phyloP scores from a whole-genome alignment of 37 sponge, comb jelly and placozoan species.

The Mnemiopsis leidyi region DNA sequence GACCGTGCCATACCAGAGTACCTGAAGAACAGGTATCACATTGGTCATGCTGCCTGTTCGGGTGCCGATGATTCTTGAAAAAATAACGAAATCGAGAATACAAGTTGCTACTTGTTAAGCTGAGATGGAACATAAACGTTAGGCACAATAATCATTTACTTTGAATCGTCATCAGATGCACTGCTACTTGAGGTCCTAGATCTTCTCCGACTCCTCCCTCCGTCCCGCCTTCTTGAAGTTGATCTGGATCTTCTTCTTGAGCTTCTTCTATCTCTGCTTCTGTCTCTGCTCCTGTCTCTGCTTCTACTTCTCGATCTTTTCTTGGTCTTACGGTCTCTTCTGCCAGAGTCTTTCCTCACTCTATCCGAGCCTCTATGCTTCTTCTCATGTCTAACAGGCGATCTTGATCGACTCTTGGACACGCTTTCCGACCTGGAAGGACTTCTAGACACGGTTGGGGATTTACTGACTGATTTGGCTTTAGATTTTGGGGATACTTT shows the following conservation, averaged over 20 bases:
- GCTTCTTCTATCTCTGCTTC: conserved; percentile 3
- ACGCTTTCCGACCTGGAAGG: neutral
- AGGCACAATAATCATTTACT: no score
- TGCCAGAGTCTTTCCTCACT: neutral
- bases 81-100: no score
- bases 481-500: neutral
- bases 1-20: neutral
- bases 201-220: neutral
- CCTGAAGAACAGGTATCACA: no score
- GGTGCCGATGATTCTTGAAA: no score
- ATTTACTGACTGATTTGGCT: neutral
- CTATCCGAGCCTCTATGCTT: neutral
- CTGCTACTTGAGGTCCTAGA: conserved; percentile 12
- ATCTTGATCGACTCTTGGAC: neutral
- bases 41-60: no score
- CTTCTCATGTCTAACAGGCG: neutral
- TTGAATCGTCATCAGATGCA: neutral
- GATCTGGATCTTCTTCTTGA: neutral
- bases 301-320: neutral
- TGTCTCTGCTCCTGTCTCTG: neutral
- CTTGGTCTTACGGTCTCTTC: neutral
- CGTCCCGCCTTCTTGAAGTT: neutral
- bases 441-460: neutral
- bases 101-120: no score
- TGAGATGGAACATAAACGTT: no score